Evolutionary conservation across 2,888 invertebrate genomes (phyloP), one percentile per base, ranked within the genome.

Genomic region (Drosophila eohydei): DNA sequence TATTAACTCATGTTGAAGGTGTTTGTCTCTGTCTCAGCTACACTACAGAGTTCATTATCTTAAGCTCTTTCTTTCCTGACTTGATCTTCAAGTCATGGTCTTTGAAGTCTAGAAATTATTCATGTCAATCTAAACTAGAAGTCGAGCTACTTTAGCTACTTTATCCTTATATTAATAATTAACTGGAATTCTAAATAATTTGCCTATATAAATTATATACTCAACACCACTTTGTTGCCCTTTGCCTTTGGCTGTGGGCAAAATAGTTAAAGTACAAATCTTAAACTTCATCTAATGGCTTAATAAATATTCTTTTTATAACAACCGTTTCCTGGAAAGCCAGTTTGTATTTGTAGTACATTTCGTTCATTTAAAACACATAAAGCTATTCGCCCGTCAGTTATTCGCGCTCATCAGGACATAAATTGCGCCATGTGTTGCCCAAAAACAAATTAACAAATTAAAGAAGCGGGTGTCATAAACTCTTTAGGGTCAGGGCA

Each of bases 401-500:
- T 71, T 75, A 68, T 71, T 62, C 59, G 58, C 50, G 59, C 63
- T 54, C 65, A 58, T 70, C 77, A 86, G 65, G 68, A 70, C 73
- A 86, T 90, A 80, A 88, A 74, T 70, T 70, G 83, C 72, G 55
- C 80, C 85, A 90, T 88, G 71, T 90, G 89, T 86, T 86, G 78
- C 61, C 62, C 55, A 56, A 58, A 72, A 83, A 71, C 88, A 87
- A 87, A 87, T 87, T 87, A 86, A 89, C 81, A 90, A 86, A 90
- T 86, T 90, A 86, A 90, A 87, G 64, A 81, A 75, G 81, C 88
- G 89, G 88, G 89, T 89, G 87, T 76, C 87, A 83, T 86, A 88
- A 89, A 90, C 76, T 71, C 61, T 57, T 74, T 64, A 43, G 32
- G 41, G 43, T 32, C 50, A 11, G 28, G n/a, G 40, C 26, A 6